Evolutionary conservation across 2,113 vertebrate genomes (phyloP), one percentile per base, ranked within the genome.

Genomic region (Paradoxurus hermaphroditus): DNA sequence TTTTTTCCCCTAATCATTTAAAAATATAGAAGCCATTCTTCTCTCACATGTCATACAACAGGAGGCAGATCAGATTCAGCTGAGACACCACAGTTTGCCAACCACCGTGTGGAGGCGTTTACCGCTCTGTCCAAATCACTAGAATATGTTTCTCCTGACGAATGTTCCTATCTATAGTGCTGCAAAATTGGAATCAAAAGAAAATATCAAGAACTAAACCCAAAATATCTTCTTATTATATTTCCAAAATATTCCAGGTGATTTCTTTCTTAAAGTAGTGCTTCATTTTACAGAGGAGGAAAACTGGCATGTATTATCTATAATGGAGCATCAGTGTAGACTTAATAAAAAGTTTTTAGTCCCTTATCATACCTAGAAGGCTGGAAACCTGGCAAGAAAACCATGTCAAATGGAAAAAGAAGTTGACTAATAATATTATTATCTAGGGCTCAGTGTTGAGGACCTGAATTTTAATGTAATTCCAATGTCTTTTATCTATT

Each of bases 391-490:
- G 70, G 83, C 75, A 94, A 89, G 88, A 96, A 86, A 89, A 62
- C 86, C 36, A 18, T 49, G 53, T 96, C 88, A 98, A 95, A 89
- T 86, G 72, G 83, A 96, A 94, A 98, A 96, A 94, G n/a, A 96
- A 96, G 85, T 13, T 63, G 46, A 86, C 67, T 72, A 85, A 87
- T 65, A 82, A 59, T 70, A 73, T 91, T 95, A 75, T 84, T 87
- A 90, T 85, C 82, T 84, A 72, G 90, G 84, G 78, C 59, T 97
- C 75, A 62, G 2, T 63, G 77, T 19, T 73, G 87, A 96, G 27
- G 72, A 75, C 6, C 59, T 96, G 65, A 97, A 95, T 96, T 96
- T 98, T 95, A 97, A 95, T 81, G 49, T 72, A 85, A 95, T 96
- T 86, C 72, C 53, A 83, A 2, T 34, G 46, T 49, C 68, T 41